Evolutionary conservation across 2,888 invertebrate species (phyloP).

Genomic region (Machimus rusticus): DNA sequence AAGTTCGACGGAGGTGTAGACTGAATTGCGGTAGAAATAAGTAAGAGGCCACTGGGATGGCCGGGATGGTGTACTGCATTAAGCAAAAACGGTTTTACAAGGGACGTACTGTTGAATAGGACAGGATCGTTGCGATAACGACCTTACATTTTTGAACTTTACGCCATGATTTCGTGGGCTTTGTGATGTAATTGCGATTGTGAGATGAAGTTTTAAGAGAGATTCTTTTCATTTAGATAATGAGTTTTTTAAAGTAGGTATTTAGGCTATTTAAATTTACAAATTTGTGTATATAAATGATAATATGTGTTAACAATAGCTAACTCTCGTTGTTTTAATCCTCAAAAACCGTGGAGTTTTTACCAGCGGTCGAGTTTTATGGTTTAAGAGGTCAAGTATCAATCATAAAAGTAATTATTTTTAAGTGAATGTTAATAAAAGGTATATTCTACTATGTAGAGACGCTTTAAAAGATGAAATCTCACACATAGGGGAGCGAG

Average conservation of each 20-base stretch:
- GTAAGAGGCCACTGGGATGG: background rate
- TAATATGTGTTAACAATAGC: too few species aligned
- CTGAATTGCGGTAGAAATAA: background rate
- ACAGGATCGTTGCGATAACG: background rate
- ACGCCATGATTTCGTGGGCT: background rate
- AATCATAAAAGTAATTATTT: too few species aligned
- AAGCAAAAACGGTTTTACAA: background rate
- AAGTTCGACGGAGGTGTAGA: background rate
- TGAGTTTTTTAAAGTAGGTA: background rate
- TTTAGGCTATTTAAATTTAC: background rate
- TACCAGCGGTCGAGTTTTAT: too few species aligned
- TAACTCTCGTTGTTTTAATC: too few species aligned
- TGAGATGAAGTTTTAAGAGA: background rate
- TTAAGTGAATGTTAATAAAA: too few species aligned
- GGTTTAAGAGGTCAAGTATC: too few species aligned
- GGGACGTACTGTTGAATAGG: background rate
- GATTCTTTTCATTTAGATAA: background rate
- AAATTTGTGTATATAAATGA: too few species aligned
- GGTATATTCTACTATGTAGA: too few species aligned
- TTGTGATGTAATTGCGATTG: background rate
- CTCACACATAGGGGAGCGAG: too few species aligned
- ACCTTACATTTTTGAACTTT: background rate
- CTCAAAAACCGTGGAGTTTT: too few species aligned
- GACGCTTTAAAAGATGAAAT: too few species aligned
- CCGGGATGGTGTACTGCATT: background rate